These are phyloP conservation scores for Heterodera carotae DNA, from an alignment of 1,140 invertebrate genomes.

Conservation along the genomic window DNA sequence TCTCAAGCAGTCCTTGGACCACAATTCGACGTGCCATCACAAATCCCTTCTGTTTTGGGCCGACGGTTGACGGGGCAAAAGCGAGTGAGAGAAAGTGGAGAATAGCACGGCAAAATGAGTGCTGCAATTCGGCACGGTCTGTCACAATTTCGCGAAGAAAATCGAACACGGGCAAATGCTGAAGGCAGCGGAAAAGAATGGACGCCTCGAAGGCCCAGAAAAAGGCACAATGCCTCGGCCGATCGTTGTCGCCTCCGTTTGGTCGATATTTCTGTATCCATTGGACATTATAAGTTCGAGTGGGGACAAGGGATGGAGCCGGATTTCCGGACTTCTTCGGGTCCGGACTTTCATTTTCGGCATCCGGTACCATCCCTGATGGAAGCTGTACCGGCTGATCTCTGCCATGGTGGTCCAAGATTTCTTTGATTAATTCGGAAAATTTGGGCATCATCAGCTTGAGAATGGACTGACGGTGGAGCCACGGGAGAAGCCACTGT, in stretches of 20 bases:
- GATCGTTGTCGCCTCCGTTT: background rate
- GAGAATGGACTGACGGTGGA: slow-evolving; percentile 1
- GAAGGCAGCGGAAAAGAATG: slow-evolving; percentile 7
- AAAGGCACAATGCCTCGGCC: background rate
- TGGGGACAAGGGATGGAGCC: too few relatives aligned
- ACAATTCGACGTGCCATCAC: slow-evolving; percentile 7
- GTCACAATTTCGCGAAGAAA: slow-evolving; percentile 14
- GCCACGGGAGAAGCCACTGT: slow-evolving; percentile 27
- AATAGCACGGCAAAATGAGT: slow-evolving; percentile 16
- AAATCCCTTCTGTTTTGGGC: background rate
- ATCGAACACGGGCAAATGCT: background rate
- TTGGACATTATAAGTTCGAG: too few relatives aligned
- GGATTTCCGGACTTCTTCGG: too few relatives aligned
- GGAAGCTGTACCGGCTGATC: too few relatives aligned
- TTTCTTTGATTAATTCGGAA: slow-evolving; percentile 12
- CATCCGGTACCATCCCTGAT: too few relatives aligned
- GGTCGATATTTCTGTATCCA: background rate
- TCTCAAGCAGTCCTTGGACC: slow-evolving; percentile 17
- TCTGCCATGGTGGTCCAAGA: slow-evolving; percentile 7
- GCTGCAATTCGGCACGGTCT: background rate
- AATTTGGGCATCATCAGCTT: slow-evolving; percentile 10
- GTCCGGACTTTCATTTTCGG: too few relatives aligned
- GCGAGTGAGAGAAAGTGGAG: slow-evolving; percentile 19
- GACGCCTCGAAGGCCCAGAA: slow-evolving; percentile 13
- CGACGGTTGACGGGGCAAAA: background rate